Percentiles rank a stretch among this genome's conserved stretches.
These are phyloP conservation scores for Prolemur simus DNA, from an alignment of 2,113 vertebrate genomes.

Conservation along the genomic window DNA sequence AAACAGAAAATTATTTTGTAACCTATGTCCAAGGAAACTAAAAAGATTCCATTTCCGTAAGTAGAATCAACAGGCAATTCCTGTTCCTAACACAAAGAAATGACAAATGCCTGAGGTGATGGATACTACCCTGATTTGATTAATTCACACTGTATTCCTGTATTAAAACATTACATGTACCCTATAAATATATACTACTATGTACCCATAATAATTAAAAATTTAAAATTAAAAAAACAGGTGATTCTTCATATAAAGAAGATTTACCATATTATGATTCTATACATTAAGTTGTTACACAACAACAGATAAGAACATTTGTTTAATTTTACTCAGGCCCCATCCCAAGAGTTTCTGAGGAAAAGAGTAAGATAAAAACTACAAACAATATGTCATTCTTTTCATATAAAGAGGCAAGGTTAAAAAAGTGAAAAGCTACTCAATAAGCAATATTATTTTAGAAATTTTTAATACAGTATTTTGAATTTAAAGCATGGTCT, in stretches of 20 bases:
- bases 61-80: slow-evolving; percentile 17
- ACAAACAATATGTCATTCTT: neutral
- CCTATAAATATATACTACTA: too few relatives aligned
- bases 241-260: neutral
- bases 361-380: slow-evolving; percentile 8
- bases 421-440: neutral
- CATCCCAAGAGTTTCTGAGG: neutral
- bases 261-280: neutral
- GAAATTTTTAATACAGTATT: neutral
- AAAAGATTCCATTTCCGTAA: neutral
- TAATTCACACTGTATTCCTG: too few relatives aligned
- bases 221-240: neutral
- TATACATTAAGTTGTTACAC: neutral
- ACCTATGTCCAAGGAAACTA: slow-evolving; percentile 28
- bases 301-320: slow-evolving; percentile 19
- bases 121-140: too few relatives aligned
- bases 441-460: neutral
- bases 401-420: neutral
- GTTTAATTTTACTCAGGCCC: neutral
- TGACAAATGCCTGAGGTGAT: too few relatives aligned
- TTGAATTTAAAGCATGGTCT: slow-evolving; percentile 16
- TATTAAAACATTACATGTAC: too few relatives aligned
- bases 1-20: neutral
- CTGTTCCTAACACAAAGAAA: neutral
- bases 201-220: too few relatives aligned